Percentiles rank a stretch among this genome's conserved stretches.
These are phyloP conservation scores for Crypturellus undulatus DNA, from an alignment of 2,113 vertebrate genomes.

Conservation along the genomic window DNA sequence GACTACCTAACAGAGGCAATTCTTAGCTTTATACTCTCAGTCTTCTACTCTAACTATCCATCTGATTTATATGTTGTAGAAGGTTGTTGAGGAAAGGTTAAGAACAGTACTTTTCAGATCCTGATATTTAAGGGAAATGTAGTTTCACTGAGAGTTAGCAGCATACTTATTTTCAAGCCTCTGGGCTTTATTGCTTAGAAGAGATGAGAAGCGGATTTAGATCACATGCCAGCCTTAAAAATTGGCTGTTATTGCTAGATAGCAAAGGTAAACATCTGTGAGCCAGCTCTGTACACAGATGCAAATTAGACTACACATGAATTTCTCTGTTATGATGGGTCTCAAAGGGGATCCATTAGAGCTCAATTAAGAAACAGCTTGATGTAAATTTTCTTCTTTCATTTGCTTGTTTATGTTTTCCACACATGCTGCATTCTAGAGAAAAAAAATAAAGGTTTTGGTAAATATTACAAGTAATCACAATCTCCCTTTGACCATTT, in stretches of 20 bases:
- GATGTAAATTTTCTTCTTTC: conserved; percentile 18
- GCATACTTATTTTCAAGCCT: not conserved
- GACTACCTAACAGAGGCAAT: not conserved
- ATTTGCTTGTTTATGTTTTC: conserved; percentile 13
- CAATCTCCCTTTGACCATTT: not conserved
- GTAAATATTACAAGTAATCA: not conserved
- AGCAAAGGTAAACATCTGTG: conserved; percentile 25
- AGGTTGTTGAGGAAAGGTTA: not conserved
- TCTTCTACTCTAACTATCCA: not conserved
- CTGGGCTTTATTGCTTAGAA: not conserved
- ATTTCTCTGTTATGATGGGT: conserved; percentile 3
- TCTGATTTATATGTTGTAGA: not conserved
- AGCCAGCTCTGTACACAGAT: not conserved
- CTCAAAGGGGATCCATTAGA: conserved; percentile 45
- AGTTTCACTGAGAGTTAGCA: not conserved
- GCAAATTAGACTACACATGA: conserved; percentile 17
- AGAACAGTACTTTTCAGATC: not conserved
- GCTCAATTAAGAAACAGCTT: conserved; percentile 23
- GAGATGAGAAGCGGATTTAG: not conserved
- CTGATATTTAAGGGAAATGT: not conserved
- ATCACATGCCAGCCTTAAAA: not conserved
- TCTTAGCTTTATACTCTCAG: not conserved
- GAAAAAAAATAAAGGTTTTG: not conserved
- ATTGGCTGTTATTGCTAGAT: not conserved
- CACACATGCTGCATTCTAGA: not conserved